phyloP scores from a whole-genome alignment of 2,797 vertebrate genomes.

The Crax fasciolata region DNA sequence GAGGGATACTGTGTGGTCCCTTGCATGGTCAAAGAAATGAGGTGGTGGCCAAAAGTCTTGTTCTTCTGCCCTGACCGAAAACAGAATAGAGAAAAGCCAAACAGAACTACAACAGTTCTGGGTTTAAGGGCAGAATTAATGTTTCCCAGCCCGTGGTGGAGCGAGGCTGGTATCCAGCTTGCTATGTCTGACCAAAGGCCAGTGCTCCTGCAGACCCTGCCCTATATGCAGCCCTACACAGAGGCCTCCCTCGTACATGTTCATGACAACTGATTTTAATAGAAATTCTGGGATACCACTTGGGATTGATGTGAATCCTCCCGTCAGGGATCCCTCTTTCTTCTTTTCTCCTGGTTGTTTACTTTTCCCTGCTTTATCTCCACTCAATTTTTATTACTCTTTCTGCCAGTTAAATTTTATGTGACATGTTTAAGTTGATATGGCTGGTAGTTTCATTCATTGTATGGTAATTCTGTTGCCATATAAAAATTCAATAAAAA shows the following conservation, averaged over 20 bases:
- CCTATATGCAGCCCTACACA: not conserved
- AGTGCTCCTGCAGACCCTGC: not conserved
- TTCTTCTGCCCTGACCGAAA: not conserved
- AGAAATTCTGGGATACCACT: not conserved
- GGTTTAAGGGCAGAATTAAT: not conserved
- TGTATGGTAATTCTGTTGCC: not conserved
- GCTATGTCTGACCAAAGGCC: not conserved
- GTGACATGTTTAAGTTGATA: not conserved
- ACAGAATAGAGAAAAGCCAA: not conserved
- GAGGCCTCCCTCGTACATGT: no score
- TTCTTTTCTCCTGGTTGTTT: not conserved
- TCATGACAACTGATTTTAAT: not conserved
- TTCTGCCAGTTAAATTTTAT: slow-evolving; percentile 44
- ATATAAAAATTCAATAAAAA: slow-evolving; percentile 5
- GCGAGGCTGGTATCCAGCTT: not conserved
- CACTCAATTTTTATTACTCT: not conserved
- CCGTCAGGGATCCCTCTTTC: not conserved
- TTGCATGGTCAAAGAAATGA: not conserved
- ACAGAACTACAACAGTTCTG: not conserved
- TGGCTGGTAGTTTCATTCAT: not conserved
- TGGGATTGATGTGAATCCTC: not conserved
- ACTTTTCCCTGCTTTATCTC: not conserved
- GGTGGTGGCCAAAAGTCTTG: not conserved
- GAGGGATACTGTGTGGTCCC: not conserved
- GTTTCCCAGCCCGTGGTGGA: not conserved